Evolutionary conservation across 1,140 invertebrate genomes (phyloP).

Genomic region (Cotesia chilonis): DNA sequence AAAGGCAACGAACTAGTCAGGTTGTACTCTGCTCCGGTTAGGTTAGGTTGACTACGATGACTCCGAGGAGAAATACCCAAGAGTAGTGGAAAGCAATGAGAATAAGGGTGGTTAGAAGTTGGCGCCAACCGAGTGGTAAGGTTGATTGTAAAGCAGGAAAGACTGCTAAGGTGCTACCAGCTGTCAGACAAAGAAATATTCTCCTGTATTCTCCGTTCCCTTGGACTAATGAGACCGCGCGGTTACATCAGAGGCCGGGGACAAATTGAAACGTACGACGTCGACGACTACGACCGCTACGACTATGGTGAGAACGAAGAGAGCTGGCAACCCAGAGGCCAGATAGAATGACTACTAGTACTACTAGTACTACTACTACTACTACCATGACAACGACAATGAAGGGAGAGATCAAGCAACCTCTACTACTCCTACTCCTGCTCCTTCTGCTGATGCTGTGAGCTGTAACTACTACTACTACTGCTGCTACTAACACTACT

Average conservation of each 20-base stretch:
- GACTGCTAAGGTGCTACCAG: constrained; percentile 21
- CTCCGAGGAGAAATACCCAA: constrained; percentile 46
- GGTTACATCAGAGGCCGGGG: constrained; percentile 60
- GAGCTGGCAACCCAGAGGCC: constrained; percentile 34
- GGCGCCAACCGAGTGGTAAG: constrained; percentile 43
- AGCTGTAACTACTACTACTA: too few species aligned
- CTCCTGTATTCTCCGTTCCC: constrained; percentile 33
- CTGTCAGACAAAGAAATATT: constrained; percentile 42
- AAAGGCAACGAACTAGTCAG: constrained; percentile 7
- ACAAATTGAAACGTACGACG: constrained; percentile 64
- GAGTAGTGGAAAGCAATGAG: constrained; percentile 9
- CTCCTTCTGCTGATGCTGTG: too few species aligned
- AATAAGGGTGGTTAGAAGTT: constrained; percentile 46
- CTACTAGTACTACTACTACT: too few species aligned
- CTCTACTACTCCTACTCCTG: too few species aligned
- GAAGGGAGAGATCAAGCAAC: too few species aligned
- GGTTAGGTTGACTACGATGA: too few species aligned
- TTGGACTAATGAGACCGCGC: constrained; percentile 61
- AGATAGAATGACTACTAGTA: neutral
- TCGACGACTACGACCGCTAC: constrained; percentile 47
- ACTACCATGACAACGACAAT: neutral
- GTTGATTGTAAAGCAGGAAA: constrained; percentile 60
- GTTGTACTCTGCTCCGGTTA: constrained; percentile 24
- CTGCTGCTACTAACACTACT: too few species aligned
- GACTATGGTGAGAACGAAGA: constrained; percentile 43